Evolutionary conservation across 2,888 invertebrate genomes (phyloP).

Genomic region (Oligia strigilis): DNA sequence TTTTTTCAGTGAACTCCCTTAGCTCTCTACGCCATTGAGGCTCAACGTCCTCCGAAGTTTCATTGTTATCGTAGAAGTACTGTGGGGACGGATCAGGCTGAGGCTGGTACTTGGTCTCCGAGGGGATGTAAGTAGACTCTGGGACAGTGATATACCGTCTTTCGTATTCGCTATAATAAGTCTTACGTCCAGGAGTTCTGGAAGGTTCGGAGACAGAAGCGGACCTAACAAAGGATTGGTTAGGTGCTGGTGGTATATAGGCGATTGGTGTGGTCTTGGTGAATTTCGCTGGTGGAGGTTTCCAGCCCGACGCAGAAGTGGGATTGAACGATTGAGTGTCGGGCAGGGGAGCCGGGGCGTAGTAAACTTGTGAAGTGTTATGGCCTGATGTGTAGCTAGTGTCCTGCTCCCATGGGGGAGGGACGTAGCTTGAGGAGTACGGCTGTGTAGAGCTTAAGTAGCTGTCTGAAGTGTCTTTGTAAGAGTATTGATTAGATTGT

Average conservation of each 20-base stretch:
- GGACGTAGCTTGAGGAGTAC: constrained; percentile 85
- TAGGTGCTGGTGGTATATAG: constrained; percentile 87
- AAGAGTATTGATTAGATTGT: constrained; percentile 79
- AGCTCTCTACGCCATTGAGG: constrained; percentile 88
- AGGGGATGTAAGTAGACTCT: constrained; percentile 86
- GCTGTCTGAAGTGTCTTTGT: constrained; percentile 77
- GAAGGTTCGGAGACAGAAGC: constrained; percentile 76
- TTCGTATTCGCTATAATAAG: constrained; percentile 88
- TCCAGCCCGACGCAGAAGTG: constrained; percentile 76
- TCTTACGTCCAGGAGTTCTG: constrained; percentile 83
- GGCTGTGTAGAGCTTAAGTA: constrained; percentile 82
- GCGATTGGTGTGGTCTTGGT: constrained; percentile 82
- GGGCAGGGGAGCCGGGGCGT: constrained; percentile 77
- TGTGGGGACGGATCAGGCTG: constrained; percentile 88
- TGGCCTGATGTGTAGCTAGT: constrained; percentile 78
- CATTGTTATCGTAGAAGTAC: constrained; percentile 87
- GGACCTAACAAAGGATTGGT: constrained; percentile 86
- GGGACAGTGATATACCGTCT: constrained; percentile 88
- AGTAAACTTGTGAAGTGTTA: constrained; percentile 77
- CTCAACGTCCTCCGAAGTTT: constrained; percentile 82
- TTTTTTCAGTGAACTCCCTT: constrained; percentile 87
- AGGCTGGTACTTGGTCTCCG: constrained; percentile 83
- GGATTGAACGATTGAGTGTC: constrained; percentile 69
- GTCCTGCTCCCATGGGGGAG: constrained; percentile 89
- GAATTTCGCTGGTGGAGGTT: constrained; percentile 78